These are phyloP conservation scores for Allobates femoralis DNA, from an alignment of 2,797 vertebrate species.

Conservation along the genomic window DNA sequence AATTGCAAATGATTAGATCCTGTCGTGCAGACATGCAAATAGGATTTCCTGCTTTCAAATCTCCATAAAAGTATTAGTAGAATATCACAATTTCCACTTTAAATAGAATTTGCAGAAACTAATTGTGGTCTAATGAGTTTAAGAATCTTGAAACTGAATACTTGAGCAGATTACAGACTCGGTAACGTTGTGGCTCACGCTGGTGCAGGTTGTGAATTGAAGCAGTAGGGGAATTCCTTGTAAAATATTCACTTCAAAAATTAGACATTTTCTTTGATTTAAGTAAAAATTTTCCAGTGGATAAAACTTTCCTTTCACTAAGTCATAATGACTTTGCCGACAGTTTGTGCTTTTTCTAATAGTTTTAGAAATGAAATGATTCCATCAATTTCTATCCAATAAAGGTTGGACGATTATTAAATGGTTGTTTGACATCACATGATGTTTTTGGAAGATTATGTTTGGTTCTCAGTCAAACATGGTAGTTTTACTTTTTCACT, in stretches of 20 bases:
- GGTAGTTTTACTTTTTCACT: no score
- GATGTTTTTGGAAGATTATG: no score
- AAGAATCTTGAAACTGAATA: constrained; percentile 38
- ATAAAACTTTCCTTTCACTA: constrained; percentile 7
- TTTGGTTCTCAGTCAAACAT: neutral
- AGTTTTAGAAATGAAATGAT: neutral
- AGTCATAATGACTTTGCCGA: neutral
- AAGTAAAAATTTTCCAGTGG: constrained; percentile 6
- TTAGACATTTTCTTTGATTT: constrained; percentile 11
- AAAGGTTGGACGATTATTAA: neutral
- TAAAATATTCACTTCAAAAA: constrained; percentile 39
- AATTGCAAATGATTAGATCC: constrained; percentile 56
- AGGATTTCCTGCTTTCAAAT: constrained; percentile 43
- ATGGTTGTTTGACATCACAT: neutral
- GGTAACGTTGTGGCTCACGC: constrained; percentile 10
- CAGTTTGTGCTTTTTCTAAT: neutral
- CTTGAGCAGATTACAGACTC: constrained; percentile 42
- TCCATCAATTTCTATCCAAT: neutral
- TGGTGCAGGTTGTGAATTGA: constrained; percentile 25
- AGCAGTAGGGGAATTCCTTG: constrained; percentile 25
- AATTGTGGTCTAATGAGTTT: constrained; percentile 55
- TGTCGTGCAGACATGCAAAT: constrained; percentile 58
- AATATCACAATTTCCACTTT: constrained; percentile 48
- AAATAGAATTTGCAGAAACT: constrained; percentile 47
- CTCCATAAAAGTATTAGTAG: constrained; percentile 42